Conservation (phyloP, 2,797 vertebrate species). For the Lutjanus argentimaculatus region DNA sequence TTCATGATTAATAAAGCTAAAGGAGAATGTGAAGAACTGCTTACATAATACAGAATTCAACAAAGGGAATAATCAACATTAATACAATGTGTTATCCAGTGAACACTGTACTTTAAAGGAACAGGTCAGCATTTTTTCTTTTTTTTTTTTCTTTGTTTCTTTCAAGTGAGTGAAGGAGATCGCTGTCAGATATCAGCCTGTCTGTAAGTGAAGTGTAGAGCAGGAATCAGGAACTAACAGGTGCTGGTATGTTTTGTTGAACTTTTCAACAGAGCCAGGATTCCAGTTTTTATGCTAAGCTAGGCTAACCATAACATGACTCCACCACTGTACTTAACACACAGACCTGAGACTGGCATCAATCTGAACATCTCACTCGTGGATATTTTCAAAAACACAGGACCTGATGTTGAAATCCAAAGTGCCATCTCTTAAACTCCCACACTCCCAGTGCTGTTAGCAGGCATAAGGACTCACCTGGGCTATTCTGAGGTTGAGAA, state of each 20-base stretch:
- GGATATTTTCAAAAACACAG: no score
- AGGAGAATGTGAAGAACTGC: no score
- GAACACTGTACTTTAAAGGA: background rate
- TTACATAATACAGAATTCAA: background rate
- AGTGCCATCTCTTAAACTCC: no score
- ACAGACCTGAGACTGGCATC: background rate
- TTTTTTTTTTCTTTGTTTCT: background rate
- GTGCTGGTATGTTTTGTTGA: background rate
- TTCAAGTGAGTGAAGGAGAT: background rate
- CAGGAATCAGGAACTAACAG: background rate
- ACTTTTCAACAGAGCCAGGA: background rate
- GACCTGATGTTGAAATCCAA: no score
- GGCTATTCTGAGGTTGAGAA: no score
- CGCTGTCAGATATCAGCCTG: background rate
- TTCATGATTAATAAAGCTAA: background rate
- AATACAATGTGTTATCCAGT: background rate
- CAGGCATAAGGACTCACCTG: no score
- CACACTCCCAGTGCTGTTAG: no score
- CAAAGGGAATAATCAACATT: background rate
- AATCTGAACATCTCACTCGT: no score
- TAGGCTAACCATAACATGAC: background rate
- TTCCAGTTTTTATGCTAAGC: background rate
- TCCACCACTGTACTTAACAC: background rate
- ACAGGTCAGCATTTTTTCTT: no score
- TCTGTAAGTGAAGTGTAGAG: background rate